These are phyloP conservation scores for Drymodes brunneopygia DNA, from an alignment of 2,113 vertebrate species.

Conservation along the genomic window DNA sequence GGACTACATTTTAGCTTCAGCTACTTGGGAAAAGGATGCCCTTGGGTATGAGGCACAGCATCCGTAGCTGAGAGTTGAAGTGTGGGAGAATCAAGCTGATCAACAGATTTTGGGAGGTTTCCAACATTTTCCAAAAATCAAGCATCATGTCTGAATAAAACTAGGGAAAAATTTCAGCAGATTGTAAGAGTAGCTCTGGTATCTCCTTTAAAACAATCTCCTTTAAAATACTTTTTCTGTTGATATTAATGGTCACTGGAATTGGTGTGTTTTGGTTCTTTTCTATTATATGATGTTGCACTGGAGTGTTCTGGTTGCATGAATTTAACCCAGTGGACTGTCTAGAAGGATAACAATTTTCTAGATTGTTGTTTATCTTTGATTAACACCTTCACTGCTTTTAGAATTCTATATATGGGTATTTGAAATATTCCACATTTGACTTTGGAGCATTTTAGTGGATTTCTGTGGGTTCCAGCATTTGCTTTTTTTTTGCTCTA, in stretches of 20 bases:
- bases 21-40: background rate
- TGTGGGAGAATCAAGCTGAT: background rate
- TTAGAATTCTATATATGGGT: background rate
- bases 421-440: background rate
- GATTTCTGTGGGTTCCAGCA: background rate
- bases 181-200: background rate
- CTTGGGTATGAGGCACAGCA: background rate
- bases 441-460: background rate
- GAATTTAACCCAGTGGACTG: background rate
- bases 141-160: background rate
- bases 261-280: background rate
- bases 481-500: background rate
- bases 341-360: background rate
- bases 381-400: background rate
- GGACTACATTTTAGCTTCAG: background rate
- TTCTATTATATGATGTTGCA: background rate
- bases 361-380: background rate
- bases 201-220: background rate
- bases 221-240: background rate
- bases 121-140: background rate
- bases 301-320: background rate
- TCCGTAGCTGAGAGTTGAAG: background rate
- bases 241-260: background rate
- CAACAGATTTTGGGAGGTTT: background rate
- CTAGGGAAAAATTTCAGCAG: background rate